Percentiles rank a stretch among this genome's conserved stretches.
Conservation (phyloP, 2,113 vertebrate genomes). For the Hemicordylus capensis region DNA sequence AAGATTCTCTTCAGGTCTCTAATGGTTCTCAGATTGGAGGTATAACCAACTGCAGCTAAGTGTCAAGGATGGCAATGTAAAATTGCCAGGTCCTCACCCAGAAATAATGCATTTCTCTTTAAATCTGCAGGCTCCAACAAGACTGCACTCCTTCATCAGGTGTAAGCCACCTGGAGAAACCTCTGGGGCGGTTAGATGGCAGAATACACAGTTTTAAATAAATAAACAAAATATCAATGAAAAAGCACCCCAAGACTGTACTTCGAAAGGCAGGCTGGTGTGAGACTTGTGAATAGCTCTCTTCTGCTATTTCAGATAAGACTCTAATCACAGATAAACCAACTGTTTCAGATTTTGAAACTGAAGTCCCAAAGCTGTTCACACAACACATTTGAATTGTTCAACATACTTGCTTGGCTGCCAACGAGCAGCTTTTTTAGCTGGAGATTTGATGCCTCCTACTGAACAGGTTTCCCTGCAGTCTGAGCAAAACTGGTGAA, state of each 20-base stretch:
- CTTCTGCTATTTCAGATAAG: background rate
- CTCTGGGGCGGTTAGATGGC: background rate
- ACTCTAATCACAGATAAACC: background rate
- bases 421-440: background rate
- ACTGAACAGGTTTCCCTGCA: too few species aligned
- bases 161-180: background rate
- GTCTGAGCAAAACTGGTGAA: too few species aligned
- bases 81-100: background rate
- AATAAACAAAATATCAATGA: background rate
- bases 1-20: background rate
- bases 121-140: too few species aligned
- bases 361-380: background rate
- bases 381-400: background rate
- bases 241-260: background rate
- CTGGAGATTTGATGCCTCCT: too few species aligned
- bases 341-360: background rate
- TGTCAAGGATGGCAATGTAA: too few species aligned
- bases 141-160: too few species aligned
- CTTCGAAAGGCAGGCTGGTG: background rate
- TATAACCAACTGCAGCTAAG: background rate
- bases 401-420: background rate
- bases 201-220: background rate
- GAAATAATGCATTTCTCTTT: background rate
- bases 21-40: background rate
- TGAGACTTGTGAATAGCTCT: background rate